Evolutionary conservation across 2,797 vertebrate species (phyloP).

Genomic region (Natrix natrix): DNA sequence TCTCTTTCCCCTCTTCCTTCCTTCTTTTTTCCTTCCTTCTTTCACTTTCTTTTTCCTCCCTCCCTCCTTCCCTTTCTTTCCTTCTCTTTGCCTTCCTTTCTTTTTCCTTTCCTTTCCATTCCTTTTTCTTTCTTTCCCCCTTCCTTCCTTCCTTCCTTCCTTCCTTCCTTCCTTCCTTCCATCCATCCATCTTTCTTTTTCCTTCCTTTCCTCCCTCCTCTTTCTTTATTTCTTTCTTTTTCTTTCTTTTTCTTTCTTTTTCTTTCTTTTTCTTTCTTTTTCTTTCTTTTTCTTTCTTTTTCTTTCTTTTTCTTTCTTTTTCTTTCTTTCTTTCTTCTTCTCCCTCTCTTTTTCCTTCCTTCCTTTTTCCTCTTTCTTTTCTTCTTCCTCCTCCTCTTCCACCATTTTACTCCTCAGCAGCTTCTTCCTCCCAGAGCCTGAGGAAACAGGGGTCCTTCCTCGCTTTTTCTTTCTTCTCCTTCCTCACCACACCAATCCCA

Average conservation of each 20-base stretch:
- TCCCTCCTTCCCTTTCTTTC: accelerated
- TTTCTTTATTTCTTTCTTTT: too few species aligned
- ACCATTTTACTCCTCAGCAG: background rate
- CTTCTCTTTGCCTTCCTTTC: accelerated
- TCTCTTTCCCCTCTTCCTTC: background rate
- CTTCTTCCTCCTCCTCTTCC: background rate
- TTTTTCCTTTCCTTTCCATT: too few species aligned
- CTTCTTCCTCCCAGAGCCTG: background rate
- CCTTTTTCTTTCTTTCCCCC: too few species aligned
- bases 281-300: too few species aligned
- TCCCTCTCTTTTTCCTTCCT: background rate
- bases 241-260: background rate
- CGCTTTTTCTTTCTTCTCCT: too few species aligned
- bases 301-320: background rate
- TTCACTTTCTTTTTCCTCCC: background rate
- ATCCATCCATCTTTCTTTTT: background rate
- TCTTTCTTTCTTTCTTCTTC: too few species aligned
- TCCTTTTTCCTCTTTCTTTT: too few species aligned
- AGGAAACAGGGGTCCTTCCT: background rate
- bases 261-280: too few species aligned
- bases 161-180: background rate
- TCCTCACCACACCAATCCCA: background rate
- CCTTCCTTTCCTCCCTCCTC: background rate
- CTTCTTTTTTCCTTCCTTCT: background rate
- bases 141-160: background rate